Conservation (phyloP, 2,113 vertebrate species). For the Brachyhypopomus gauderio region DNA sequence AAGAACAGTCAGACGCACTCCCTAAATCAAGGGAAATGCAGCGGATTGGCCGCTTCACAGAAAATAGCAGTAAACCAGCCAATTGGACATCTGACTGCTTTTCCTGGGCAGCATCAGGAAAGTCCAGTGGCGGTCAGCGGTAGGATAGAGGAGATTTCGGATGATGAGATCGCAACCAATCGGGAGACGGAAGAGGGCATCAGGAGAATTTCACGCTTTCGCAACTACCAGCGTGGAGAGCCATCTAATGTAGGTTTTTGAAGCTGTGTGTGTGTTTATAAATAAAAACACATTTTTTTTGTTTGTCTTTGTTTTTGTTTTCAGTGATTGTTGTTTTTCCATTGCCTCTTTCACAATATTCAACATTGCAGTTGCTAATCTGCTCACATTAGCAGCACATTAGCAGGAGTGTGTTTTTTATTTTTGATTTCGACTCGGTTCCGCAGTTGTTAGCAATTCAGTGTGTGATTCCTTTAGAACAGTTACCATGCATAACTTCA, state of each 20-base stretch:
- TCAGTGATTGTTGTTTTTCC: too few relatives aligned
- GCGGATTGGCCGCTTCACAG: constrained; percentile 48
- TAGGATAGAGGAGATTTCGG: constrained; percentile 75
- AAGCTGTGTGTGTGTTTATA: too few relatives aligned
- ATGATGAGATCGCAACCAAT: constrained; percentile 85
- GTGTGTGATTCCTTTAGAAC: background rate
- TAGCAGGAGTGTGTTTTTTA: too few relatives aligned
- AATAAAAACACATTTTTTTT: background rate
- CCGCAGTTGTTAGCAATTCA: too few relatives aligned
- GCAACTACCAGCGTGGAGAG: constrained; percentile 83
- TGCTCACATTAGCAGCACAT: too few relatives aligned
- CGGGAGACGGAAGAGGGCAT: constrained; percentile 83
- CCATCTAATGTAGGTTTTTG: constrained; percentile 78
- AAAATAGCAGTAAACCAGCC: constrained; percentile 69
- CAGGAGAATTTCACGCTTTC: constrained; percentile 82
- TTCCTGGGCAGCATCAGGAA: constrained; percentile 36
- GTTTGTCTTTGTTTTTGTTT: background rate
- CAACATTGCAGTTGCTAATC: too few relatives aligned
- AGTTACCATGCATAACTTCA: background rate
- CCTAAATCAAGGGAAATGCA: constrained; percentile 54
- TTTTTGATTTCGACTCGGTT: too few relatives aligned
- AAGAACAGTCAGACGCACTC: background rate
- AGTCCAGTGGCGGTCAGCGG: constrained; percentile 76
- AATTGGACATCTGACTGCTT: constrained; percentile 70
- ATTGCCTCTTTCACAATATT: too few relatives aligned